Percentiles rank a stretch among this genome's conserved stretches.
Conservation (phyloP, 2,113 vertebrate species). For the Hemiscyllium ocellatum region DNA sequence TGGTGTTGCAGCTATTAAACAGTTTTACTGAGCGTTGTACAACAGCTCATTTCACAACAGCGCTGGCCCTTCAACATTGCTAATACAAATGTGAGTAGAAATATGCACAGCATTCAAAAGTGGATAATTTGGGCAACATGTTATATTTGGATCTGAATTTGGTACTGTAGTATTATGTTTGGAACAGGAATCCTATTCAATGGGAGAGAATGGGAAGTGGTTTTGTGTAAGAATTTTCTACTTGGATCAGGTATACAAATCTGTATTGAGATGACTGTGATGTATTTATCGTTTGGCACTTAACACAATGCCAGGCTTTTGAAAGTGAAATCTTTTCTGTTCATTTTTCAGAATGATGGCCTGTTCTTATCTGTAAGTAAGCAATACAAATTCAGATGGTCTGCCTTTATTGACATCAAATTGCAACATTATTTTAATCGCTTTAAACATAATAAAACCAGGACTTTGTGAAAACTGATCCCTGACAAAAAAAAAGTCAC, state of each 20-base stretch:
- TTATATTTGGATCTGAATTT: not conserved
- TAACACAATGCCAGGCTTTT: not conserved
- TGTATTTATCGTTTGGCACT: not conserved
- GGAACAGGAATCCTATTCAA: conserved; percentile 15
- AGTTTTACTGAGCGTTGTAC: not conserved
- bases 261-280: not conserved
- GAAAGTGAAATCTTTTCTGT: not conserved
- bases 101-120: conserved; percentile 10
- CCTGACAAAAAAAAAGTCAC: not conserved
- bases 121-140: conserved; percentile 22
- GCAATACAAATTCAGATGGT: not conserved
- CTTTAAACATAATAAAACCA: not conserved
- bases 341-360: not conserved
- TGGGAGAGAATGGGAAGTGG: conserved; percentile 22
- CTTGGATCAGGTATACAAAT: conserved; percentile 5
- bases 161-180: not conserved
- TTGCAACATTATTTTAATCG: not conserved
- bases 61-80: not conserved
- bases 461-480: not conserved
- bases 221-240: not conserved
- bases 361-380: not conserved
- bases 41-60: not conserved
- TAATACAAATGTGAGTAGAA: not conserved
- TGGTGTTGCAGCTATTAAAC: not conserved
- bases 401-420: not conserved